phyloP scores from a whole-genome alignment of 53 echinoderm and acorn worm species.

The Echinarachnius parma region DNA sequence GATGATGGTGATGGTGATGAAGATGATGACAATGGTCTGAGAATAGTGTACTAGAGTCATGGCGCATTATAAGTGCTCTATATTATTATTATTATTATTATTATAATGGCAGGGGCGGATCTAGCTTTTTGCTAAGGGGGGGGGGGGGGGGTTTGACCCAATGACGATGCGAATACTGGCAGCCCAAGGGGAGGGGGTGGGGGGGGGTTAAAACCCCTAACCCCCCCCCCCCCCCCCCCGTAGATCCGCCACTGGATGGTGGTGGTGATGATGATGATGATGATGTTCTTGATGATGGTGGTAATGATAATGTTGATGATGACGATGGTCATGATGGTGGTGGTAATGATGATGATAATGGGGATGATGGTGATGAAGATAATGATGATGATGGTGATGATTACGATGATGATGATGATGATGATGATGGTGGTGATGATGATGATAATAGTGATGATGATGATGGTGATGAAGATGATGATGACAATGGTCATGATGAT shows the following conservation, averaged over 20 bases:
- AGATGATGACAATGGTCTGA: background rate
- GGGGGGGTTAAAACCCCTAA: too few relatives aligned
- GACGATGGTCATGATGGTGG: background rate
- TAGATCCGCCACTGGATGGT: too few relatives aligned
- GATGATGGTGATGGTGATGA: background rate
- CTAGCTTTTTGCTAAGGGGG: too few relatives aligned
- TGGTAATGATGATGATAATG: background rate
- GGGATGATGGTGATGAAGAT: background rate
- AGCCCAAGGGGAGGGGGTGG: too few relatives aligned
- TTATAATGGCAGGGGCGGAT: too few relatives aligned
- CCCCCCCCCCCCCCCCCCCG: too few relatives aligned
- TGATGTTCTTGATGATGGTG: slow-evolving; percentile 1
- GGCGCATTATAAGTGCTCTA: too few relatives aligned
- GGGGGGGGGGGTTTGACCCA: too few relatives aligned
- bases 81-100: too few relatives aligned
- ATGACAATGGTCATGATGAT: background rate
- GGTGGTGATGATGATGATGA: background rate
- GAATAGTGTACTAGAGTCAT: too few relatives aligned
- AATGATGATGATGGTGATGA: background rate
- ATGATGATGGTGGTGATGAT: background rate
- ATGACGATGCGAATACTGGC: too few relatives aligned
- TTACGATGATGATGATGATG: background rate
- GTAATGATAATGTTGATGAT: background rate
- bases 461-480: background rate
- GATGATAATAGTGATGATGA: background rate